A percentile compares a stretch with the other conserved stretches of the same genome.
Conservation (phyloP, 2,113 vertebrate genomes). For the Cynopterus brachyotis region DNA sequence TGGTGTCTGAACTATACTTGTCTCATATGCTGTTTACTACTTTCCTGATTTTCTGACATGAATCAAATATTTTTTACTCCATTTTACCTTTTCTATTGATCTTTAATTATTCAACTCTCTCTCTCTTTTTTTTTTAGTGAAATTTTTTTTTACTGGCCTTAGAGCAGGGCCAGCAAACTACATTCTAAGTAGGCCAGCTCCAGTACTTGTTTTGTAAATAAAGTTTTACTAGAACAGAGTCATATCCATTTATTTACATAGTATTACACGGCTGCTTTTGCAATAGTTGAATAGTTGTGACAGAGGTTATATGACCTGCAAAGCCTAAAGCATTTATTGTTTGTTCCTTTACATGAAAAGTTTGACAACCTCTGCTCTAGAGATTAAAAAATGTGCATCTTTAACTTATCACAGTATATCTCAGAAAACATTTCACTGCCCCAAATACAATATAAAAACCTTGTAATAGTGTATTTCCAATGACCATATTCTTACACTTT, state of each 20-base stretch:
- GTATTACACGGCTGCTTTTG: not conserved
- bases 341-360: not conserved
- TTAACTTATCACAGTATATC: not conserved
- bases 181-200: not conserved
- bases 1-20: not conserved
- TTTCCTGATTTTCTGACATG: not conserved
- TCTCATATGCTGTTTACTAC: not conserved
- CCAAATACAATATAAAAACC: not conserved
- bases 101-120: not conserved
- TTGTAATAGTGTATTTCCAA: not conserved
- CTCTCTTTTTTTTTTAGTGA: not conserved
- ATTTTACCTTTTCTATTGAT: not conserved
- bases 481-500: not conserved
- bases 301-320: not conserved
- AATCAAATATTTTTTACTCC: not conserved
- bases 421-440: not conserved
- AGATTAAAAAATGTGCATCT: not conserved
- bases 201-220: not conserved
- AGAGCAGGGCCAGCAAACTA: not conserved
- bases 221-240: not conserved
- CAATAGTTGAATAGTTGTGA: not conserved
- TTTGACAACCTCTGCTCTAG: not conserved
- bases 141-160: not conserved
- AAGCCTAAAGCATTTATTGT: not conserved
- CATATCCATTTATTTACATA: not conserved